phyloP scores from a whole-genome alignment of 2,113 vertebrate genomes.

The Ciconia maguari region DNA sequence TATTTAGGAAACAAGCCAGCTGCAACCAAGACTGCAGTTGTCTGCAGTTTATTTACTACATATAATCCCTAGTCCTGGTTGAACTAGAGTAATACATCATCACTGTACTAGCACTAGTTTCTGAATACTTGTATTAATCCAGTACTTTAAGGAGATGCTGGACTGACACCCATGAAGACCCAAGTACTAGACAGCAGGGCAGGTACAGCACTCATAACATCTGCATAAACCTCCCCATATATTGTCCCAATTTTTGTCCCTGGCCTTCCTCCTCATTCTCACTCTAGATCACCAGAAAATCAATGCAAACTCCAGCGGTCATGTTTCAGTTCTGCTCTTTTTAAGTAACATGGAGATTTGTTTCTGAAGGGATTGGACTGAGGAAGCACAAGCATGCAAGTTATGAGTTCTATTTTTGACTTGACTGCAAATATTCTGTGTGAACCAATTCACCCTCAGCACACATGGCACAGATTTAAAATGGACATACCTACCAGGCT shows the following conservation, averaged over 20 bases:
- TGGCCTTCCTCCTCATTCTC: not conserved
- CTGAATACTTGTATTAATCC: not conserved
- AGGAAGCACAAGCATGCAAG: conserved; percentile 51
- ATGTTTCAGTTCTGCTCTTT: not conserved
- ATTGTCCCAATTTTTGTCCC: not conserved
- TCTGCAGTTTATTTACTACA: conserved; percentile 15
- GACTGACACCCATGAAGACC: not conserved
- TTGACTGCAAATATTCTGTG: conserved; percentile 38
- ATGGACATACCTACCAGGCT: not conserved
- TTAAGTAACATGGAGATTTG: not conserved
- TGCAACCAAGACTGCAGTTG: conserved; percentile 6
- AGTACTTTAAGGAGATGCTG: not conserved
- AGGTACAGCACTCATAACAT: not conserved
- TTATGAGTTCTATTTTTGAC: conserved; percentile 67
- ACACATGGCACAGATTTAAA: conserved; percentile 20
- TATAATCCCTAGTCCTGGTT: not conserved
- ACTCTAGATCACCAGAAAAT: not conserved
- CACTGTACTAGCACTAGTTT: not conserved
- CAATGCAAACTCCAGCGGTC: not conserved
- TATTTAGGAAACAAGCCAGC: conserved; percentile 74
- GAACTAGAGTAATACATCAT: not conserved
- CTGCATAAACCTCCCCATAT: not conserved
- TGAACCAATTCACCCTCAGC: conserved; percentile 53
- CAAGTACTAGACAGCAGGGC: not conserved
- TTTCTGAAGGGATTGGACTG: conserved; percentile 6